Evolutionary conservation across 1,140 invertebrate genomes (phyloP).

Genomic region (Yoshiicerus persimilis): DNA sequence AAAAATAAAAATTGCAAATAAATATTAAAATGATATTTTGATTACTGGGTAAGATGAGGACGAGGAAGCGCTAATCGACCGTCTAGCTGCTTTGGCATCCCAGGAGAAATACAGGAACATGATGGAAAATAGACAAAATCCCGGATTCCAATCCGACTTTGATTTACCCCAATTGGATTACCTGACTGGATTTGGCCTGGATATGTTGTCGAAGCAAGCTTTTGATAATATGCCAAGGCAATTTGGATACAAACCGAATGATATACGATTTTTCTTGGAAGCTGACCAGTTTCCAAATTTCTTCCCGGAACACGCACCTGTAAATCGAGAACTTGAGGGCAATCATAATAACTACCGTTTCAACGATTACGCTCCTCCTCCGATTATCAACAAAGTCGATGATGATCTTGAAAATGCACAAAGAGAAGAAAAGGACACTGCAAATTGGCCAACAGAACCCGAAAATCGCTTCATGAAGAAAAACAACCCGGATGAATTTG

Average conservation of each 20-base stretch:
- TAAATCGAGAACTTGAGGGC: background rate
- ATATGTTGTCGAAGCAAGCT: background rate
- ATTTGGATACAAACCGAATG: slow-evolving; percentile 43
- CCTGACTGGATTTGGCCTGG: background rate
- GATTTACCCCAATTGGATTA: slow-evolving; percentile 11
- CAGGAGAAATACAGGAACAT: background rate
- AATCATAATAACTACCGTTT: background rate
- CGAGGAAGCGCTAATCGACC: slow-evolving; percentile 44
- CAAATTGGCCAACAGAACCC: background rate
- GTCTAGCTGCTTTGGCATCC: slow-evolving; percentile 18
- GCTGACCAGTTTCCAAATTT: background rate
- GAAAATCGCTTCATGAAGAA: slow-evolving; percentile 42
- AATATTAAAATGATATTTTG: background rate
- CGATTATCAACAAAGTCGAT: background rate
- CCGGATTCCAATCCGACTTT: background rate
- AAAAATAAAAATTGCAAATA: no score
- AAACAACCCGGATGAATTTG: background rate
- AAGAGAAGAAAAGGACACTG: background rate
- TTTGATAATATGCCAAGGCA: slow-evolving; percentile 31
- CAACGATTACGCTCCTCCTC: background rate
- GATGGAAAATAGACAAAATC: background rate
- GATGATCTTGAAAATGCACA: background rate
- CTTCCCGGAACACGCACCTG: background rate
- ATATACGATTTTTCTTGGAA: slow-evolving; percentile 35
- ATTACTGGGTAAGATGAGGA: background rate